Evolutionary conservation across 53 echinoderm and acorn worm genomes (phyloP).

Genomic region (Henricia sp.): DNA sequence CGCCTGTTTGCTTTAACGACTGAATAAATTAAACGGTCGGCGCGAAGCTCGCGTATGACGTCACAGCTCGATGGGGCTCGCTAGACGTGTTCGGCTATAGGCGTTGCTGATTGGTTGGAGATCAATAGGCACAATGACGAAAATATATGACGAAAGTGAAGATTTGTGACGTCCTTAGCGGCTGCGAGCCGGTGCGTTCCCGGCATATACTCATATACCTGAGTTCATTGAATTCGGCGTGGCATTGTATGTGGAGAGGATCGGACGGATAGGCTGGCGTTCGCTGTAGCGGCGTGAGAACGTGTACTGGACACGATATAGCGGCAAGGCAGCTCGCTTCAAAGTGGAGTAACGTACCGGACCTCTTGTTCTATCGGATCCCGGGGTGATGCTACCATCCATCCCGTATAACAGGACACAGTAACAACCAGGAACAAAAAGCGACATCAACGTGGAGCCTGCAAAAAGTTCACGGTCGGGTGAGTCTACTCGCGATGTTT

Average conservation of each 20-base stretch:
- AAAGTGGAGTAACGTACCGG: not conserved
- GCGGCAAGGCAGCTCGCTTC: conserved; percentile 17
- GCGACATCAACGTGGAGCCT: conserved; percentile 47
- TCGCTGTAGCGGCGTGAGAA: conserved; percentile 53
- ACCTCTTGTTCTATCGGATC: not conserved
- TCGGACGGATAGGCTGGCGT: conserved; percentile 47
- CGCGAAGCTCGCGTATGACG: conserved; percentile 66
- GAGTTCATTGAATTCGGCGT: conserved; percentile 73
- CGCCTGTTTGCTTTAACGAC: conserved; percentile 47
- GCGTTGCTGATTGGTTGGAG: conserved; percentile 62
- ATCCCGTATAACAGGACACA: not conserved
- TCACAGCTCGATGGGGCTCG: conserved; percentile 67
- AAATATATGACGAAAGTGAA: conserved; percentile 66
- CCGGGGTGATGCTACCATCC: not conserved
- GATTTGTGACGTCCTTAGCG: conserved; percentile 58
- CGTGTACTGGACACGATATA: conserved; percentile 34
- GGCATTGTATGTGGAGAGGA: conserved; percentile 61
- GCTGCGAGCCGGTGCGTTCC: conserved; percentile 38
- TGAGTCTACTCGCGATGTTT: conserved; percentile 23
- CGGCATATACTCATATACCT: conserved; percentile 71
- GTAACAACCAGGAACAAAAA: not conserved
- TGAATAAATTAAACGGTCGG: conserved; percentile 70
- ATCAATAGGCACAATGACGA: conserved; percentile 74
- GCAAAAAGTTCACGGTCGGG: conserved; percentile 38
- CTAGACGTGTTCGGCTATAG: conserved; percentile 56